These are phyloP conservation scores for Lepilemur ruficaudatus DNA, from an alignment of 2,797 vertebrate species.

Conservation along the genomic window DNA sequence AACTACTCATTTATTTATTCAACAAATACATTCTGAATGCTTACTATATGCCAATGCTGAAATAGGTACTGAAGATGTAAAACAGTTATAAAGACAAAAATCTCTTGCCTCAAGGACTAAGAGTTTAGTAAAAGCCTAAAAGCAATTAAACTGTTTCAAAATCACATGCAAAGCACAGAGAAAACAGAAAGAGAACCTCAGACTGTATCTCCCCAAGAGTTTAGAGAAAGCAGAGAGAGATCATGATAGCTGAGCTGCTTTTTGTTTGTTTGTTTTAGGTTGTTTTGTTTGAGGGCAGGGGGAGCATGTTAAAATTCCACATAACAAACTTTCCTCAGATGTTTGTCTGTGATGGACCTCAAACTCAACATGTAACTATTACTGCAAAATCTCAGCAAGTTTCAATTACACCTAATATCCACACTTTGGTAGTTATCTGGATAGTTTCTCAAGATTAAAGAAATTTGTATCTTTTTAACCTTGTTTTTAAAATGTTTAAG, in stretches of 20 bases:
- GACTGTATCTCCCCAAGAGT: neutral
- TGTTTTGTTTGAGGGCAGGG: neutral
- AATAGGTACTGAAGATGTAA: neutral
- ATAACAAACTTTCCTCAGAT: constrained; percentile 13
- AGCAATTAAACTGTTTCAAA: neutral
- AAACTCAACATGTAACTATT: neutral
- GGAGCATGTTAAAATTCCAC: neutral
- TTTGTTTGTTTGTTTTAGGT: neutral
- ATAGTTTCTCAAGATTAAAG: constrained; percentile 39
- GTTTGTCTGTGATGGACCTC: neutral
- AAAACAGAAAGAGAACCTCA: neutral
- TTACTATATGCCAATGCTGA: neutral
- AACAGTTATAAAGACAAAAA: constrained; percentile 18
- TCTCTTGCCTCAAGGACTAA: neutral
- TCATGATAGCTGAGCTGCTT: neutral
- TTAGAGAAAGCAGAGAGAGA: constrained; percentile 4
- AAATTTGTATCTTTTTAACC: neutral
- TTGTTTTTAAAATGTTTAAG: constrained; percentile 18
- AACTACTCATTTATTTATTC: constrained; percentile 16
- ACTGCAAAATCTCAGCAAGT: neutral
- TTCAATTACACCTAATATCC: constrained; percentile 10
- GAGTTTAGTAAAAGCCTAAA: neutral
- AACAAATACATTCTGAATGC: neutral
- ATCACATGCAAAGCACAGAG: neutral
- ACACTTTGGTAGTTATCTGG: neutral